Percentiles rank a stretch among this genome's conserved stretches.
phyloP scores from a whole-genome alignment of 2,888 invertebrate genomes.

The Orthosia cruda region DNA sequence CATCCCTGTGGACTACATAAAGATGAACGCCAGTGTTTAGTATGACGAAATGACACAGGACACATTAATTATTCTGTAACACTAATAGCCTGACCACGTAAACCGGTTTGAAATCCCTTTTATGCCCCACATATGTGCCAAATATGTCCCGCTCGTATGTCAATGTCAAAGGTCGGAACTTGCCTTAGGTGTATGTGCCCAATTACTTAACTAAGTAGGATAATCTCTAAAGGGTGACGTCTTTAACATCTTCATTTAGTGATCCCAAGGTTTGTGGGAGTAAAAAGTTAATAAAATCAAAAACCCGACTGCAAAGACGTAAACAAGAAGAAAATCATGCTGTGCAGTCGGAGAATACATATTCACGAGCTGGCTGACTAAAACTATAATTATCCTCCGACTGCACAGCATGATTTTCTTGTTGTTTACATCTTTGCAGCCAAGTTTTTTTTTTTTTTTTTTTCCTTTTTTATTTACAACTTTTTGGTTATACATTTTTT shows the following conservation, averaged over 20 bases:
- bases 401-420: too few species aligned
- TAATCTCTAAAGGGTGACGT: slow-evolving; percentile 21
- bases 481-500: too few species aligned
- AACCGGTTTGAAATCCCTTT: slow-evolving; percentile 60
- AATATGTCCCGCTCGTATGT: slow-evolving; percentile 37
- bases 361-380: too few species aligned
- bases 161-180: slow-evolving; percentile 19
- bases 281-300: too few species aligned
- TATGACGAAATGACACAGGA: slow-evolving; percentile 59
- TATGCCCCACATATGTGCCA: slow-evolving; percentile 43
- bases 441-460: too few species aligned
- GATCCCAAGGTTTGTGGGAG: not conserved
- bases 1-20: slow-evolving; percentile 49
- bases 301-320: too few species aligned
- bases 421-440: too few species aligned
- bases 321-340: too few species aligned
- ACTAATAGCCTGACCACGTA: slow-evolving; percentile 62
- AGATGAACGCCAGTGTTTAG: slow-evolving; percentile 53
- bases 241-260: slow-evolving; percentile 9
- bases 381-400: too few species aligned
- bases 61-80: slow-evolving; percentile 64
- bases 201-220: slow-evolving; percentile 16
- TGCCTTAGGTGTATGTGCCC: not conserved
- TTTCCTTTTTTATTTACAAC: too few species aligned
- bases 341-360: too few species aligned